Evolutionary conservation across 2,113 vertebrate species (phyloP).

Genomic region (Glaucidium brasilianum): DNA sequence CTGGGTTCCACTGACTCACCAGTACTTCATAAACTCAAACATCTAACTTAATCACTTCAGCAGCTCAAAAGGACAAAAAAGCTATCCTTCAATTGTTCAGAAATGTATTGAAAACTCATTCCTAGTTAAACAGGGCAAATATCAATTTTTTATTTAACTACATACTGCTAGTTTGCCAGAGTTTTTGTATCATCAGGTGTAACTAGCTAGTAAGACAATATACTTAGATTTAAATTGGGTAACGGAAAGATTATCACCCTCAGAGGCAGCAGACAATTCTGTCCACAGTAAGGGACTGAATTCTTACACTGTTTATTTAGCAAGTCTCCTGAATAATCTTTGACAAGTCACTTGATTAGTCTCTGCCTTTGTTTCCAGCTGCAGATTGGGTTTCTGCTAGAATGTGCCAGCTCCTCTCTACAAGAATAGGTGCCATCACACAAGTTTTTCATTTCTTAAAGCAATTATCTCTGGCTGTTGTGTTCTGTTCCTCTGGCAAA

Average conservation of each 20-base stretch:
- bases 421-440: neutral
- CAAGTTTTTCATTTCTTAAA: neutral
- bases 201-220: neutral
- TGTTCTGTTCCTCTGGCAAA: neutral
- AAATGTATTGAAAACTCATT: neutral
- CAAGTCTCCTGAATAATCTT: neutral
- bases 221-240: neutral
- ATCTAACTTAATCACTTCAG: neutral
- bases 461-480: neutral
- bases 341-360: conserved; percentile 3
- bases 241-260: neutral
- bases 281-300: neutral
- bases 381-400: neutral
- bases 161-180: neutral
- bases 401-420: neutral
- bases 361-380: conserved; percentile 11
- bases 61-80: neutral
- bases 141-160: neutral
- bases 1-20: neutral
- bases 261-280: neutral
- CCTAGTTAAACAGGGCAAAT: neutral
- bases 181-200: neutral
- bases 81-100: neutral
- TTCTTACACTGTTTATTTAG: neutral
- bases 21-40: neutral